Conservation (phyloP, 2,113 vertebrate species). For the Rhabdomys dilectus region DNA sequence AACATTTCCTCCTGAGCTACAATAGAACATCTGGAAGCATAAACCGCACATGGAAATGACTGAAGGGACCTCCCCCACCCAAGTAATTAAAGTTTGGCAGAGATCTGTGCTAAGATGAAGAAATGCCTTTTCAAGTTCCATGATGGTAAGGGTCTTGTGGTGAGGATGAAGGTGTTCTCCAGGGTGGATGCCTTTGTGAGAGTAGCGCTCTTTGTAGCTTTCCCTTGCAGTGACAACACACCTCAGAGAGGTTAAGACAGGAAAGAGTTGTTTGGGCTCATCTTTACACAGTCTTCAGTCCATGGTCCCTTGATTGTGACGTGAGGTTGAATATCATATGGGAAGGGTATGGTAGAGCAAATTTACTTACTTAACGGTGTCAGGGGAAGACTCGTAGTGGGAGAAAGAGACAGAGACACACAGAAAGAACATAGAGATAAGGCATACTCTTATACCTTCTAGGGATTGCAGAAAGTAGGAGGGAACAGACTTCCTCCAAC, state of each 20-base stretch:
- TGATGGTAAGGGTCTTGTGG: slow-evolving; percentile 5
- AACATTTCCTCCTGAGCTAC: slow-evolving; percentile 62
- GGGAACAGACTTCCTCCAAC: neutral
- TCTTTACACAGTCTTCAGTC: neutral
- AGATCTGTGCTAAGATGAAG: slow-evolving; percentile 59
- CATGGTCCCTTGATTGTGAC: neutral
- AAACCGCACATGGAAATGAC: slow-evolving; percentile 71
- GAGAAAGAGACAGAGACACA: neutral
- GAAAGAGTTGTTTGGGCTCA: neutral
- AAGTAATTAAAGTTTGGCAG: slow-evolving; percentile 53
- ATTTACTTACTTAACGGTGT: neutral
- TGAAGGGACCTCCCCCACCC: neutral
- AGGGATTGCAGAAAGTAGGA: neutral
- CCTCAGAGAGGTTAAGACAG: neutral
- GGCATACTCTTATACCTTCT: neutral
- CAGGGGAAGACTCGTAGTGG: neutral
- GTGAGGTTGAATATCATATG: neutral
- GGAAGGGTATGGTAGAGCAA: neutral
- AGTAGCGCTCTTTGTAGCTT: neutral
- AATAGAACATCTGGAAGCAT: slow-evolving; percentile 73
- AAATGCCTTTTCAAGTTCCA: slow-evolving; percentile 41
- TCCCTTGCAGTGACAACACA: neutral
- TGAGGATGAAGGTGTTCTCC: slow-evolving; percentile 25
- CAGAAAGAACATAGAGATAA: neutral
- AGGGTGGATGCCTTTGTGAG: neutral